These are phyloP conservation scores for Parelbella ahira DNA, from an alignment of 2,888 invertebrate genomes.

Conservation along the genomic window DNA sequence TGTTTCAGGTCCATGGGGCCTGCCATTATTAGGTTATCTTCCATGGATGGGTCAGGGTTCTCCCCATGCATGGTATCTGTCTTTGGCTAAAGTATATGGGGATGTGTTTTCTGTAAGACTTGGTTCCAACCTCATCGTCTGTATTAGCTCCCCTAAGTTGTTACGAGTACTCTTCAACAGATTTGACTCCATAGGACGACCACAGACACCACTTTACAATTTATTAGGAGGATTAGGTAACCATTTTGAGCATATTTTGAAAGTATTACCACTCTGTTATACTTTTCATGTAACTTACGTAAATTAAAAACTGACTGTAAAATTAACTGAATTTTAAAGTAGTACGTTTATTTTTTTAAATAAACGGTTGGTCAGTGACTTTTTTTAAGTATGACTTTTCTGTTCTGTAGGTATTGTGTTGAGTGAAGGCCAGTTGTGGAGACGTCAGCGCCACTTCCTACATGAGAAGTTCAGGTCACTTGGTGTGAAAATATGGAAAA, in stretches of 20 bases:
- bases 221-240: slow-evolving; percentile 91
- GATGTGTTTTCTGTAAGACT: slow-evolving; percentile 86
- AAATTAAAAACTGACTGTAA: too few species aligned
- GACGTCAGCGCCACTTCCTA: slow-evolving; percentile 89
- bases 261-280: too few species aligned
- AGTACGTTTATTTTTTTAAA: too few species aligned
- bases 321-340: too few species aligned
- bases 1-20: slow-evolving; percentile 89
- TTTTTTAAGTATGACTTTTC: background rate
- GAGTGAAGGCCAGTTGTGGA: slow-evolving; percentile 89
- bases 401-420: slow-evolving; percentile 44
- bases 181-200: slow-evolving; percentile 89
- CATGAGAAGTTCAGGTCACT: slow-evolving; percentile 88
- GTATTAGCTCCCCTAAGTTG: slow-evolving; percentile 87
- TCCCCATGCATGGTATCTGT: slow-evolving; percentile 86
- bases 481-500: slow-evolving; percentile 88
- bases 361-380: background rate
- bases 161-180: slow-evolving; percentile 88
- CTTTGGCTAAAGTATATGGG: slow-evolving; percentile 87
- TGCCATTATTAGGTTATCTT: slow-evolving; percentile 88
- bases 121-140: slow-evolving; percentile 88
- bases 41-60: slow-evolving; percentile 86
- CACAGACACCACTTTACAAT: slow-evolving; percentile 88
- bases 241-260: too few species aligned
- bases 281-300: too few species aligned